Conservation (phyloP, 2,888 invertebrate species). For the Drosophila phalerata region DNA sequence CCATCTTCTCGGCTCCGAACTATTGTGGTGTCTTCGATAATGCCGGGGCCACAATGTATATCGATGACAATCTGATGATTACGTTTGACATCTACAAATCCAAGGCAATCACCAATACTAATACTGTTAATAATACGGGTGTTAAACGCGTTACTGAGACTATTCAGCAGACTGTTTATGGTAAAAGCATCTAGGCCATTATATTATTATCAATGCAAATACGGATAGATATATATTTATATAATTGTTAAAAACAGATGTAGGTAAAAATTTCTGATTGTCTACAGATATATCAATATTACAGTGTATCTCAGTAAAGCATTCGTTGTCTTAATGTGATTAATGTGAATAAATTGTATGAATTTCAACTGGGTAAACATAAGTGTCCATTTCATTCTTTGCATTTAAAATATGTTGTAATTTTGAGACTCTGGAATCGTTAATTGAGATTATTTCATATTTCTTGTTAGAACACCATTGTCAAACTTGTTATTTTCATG, state of each 20-base stretch:
- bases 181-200: not conserved
- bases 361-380: not conserved
- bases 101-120: not conserved
- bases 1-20: constrained; percentile 94
- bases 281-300: constrained; percentile 1
- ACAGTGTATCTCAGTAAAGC: not conserved
- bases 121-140: too few relatives aligned
- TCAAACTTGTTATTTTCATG: constrained; percentile 17
- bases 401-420: not conserved
- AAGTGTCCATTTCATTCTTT: not conserved
- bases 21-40: constrained; percentile 93
- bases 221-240: not conserved
- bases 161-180: not conserved
- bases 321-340: not conserved
- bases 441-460: not conserved
- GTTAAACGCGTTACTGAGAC: not conserved
- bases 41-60: constrained; percentile 97
- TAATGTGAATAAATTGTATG: constrained; percentile 5
- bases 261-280: not conserved
- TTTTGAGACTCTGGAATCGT: not conserved
- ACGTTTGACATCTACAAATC: constrained; percentile 88
- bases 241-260: not conserved
- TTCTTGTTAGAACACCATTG: not conserved
- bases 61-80: constrained; percentile 98
- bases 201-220: not conserved